Percentiles rank a stretch among this genome's conserved stretches.
These are phyloP conservation scores for Miltochrista miniata DNA, from an alignment of 2,888 invertebrate genomes.

Conservation along the genomic window DNA sequence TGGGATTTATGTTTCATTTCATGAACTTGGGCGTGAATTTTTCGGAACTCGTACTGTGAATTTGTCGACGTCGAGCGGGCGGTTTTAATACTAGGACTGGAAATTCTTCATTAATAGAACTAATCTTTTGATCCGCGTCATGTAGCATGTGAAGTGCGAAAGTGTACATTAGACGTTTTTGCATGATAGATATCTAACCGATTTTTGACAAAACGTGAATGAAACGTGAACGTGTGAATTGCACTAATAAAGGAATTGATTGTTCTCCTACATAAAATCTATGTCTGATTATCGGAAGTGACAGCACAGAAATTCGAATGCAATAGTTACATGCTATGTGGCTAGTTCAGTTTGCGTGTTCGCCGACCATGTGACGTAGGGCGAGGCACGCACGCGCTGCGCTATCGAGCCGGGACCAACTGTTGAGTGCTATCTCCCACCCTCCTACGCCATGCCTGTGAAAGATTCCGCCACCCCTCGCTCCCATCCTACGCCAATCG, in stretches of 20 bases:
- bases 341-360: conserved; percentile 38
- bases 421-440: conserved; percentile 69
- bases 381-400: conserved; percentile 69
- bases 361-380: conserved; percentile 58
- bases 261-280: too few relatives aligned
- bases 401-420: conserved; percentile 76
- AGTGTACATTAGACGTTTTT: too few relatives aligned
- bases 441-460: conserved; percentile 42
- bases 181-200: too few relatives aligned
- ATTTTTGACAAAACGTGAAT: too few relatives aligned
- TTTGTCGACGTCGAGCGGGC: conserved; percentile 22
- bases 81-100: conserved; percentile 39
- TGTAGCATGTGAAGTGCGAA: too few relatives aligned
- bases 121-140: too few relatives aligned
- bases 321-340: not conserved
- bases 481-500: conserved; percentile 38
- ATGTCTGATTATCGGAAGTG: too few relatives aligned
- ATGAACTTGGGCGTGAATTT: conserved; percentile 59
- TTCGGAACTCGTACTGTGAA: conserved; percentile 38
- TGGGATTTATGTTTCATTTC: conserved; percentile 78
- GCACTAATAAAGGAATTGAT: too few relatives aligned
- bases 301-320: too few relatives aligned
- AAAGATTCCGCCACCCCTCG: conserved; percentile 40
- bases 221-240: too few relatives aligned
- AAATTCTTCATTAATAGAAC: conserved; percentile 46